phyloP scores from a whole-genome alignment of 2,113 vertebrate species.

The Lophochroa leadbeateri region DNA sequence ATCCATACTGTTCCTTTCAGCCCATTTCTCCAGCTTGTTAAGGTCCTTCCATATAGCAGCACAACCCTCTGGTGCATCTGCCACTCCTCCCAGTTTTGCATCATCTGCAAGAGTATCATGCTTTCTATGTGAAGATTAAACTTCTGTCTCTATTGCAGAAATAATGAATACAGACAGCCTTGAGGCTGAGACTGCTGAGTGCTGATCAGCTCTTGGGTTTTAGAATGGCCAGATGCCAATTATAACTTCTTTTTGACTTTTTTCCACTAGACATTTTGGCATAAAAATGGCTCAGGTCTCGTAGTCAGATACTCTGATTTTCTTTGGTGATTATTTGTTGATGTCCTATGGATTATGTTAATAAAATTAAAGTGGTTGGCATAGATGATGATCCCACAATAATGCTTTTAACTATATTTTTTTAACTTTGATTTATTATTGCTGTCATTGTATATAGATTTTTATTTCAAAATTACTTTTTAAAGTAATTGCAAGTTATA shows the following conservation, averaged over 20 bases:
- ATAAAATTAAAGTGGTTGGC: background rate
- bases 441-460: background rate
- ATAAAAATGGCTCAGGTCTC: background rate
- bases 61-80: background rate
- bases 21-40: background rate
- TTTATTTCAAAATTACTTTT: background rate
- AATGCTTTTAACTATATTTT: background rate
- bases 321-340: background rate
- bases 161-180: background rate
- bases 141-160: background rate
- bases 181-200: background rate
- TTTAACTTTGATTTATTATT: background rate
- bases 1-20: background rate
- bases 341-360: background rate
- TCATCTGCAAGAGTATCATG: background rate
- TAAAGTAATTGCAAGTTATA: background rate
- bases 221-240: background rate
- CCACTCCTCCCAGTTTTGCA: background rate
- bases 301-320: background rate
- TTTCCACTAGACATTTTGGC: background rate
- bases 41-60: background rate
- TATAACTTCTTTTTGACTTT: background rate
- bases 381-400: background rate
- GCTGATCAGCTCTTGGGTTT: background rate
- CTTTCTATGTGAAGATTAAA: background rate